Conservation (phyloP, 1,140 invertebrate genomes). For the Hydropsyche tenuis region DNA sequence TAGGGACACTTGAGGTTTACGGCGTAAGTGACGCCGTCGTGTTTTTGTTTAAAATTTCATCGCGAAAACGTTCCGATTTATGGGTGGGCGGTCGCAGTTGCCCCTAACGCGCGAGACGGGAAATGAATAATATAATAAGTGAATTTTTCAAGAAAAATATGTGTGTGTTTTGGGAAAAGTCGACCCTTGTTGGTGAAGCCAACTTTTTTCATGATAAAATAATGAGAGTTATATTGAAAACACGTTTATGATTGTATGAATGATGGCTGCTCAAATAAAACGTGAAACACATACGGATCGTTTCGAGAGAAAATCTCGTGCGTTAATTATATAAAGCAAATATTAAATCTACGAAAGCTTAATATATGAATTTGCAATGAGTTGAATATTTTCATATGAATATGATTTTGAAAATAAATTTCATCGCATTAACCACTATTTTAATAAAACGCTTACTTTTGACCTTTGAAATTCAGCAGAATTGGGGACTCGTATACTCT, state of each 20-base stretch:
- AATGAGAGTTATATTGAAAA: too few relatives aligned
- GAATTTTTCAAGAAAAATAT: background rate
- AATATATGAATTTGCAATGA: background rate
- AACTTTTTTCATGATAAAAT: too few relatives aligned
- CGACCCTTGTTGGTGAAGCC: too few relatives aligned
- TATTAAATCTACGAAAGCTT: too few relatives aligned
- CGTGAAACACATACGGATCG: too few relatives aligned
- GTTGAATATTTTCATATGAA: background rate
- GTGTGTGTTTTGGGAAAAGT: too few relatives aligned
- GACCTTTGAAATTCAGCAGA: slow-evolving; percentile 36
- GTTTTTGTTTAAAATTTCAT: slow-evolving; percentile 46
- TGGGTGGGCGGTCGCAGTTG: background rate
- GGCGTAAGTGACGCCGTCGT: slow-evolving; percentile 30
- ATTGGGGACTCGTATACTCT: slow-evolving; percentile 24
- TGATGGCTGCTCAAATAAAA: too few relatives aligned
- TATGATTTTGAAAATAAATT: background rate
- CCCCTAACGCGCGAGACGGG: slow-evolving; percentile 10
- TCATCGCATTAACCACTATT: background rate
- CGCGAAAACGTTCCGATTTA: slow-evolving; percentile 45
- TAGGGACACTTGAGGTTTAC: slow-evolving; percentile 47
- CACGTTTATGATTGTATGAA: too few relatives aligned
- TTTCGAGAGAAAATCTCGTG: too few relatives aligned
- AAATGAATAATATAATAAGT: slow-evolving; percentile 10
- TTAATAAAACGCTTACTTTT: slow-evolving; percentile 33
- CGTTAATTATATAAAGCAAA: too few relatives aligned